Evolutionary conservation across 2,888 invertebrate species (phyloP).

Genomic region (Campaea margaritaria): DNA sequence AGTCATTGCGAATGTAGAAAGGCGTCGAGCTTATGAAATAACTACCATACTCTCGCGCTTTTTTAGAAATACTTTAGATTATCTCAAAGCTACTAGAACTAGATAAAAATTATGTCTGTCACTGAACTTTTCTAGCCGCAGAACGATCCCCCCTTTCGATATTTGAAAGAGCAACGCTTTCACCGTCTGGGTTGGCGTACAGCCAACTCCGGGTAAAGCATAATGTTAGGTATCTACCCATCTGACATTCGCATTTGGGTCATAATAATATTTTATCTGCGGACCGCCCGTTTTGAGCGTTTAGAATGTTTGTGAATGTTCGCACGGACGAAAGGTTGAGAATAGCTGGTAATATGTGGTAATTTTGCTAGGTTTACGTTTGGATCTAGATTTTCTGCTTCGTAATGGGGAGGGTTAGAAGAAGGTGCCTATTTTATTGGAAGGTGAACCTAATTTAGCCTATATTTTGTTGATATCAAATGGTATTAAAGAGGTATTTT

Average conservation of each 20-base stretch:
- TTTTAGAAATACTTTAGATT: too few species aligned
- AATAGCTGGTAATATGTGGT: conserved; percentile 22
- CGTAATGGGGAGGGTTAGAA: conserved; percentile 14
- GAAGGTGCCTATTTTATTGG: conserved; percentile 4
- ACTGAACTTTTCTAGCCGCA: conserved; percentile 6
- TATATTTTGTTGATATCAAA: not conserved
- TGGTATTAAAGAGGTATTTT: not conserved
- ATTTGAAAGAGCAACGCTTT: conserved; percentile 54
- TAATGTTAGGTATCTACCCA: conserved; percentile 57
- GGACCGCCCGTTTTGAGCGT: conserved; percentile 45
- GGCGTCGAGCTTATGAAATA: too few species aligned
- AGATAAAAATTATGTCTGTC: not conserved
- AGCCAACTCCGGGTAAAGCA: conserved; percentile 57
- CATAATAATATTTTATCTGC: conserved; percentile 67
- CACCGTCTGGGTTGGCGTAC: conserved; percentile 49
- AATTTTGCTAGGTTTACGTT: conserved; percentile 16
- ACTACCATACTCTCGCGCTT: too few species aligned
- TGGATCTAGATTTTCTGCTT: conserved; percentile 23
- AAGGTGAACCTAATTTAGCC: conserved; percentile 3
- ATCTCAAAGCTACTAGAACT: too few species aligned
- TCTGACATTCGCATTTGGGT: conserved; percentile 64
- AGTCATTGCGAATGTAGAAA: too few species aligned
- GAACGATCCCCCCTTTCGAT: conserved; percentile 49
- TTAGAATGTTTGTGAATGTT: conserved; percentile 41
- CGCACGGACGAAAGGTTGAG: conserved; percentile 25